These are phyloP conservation scores for Pholis gunnellus DNA, from an alignment of 2,113 vertebrate species.

Conservation along the genomic window DNA sequence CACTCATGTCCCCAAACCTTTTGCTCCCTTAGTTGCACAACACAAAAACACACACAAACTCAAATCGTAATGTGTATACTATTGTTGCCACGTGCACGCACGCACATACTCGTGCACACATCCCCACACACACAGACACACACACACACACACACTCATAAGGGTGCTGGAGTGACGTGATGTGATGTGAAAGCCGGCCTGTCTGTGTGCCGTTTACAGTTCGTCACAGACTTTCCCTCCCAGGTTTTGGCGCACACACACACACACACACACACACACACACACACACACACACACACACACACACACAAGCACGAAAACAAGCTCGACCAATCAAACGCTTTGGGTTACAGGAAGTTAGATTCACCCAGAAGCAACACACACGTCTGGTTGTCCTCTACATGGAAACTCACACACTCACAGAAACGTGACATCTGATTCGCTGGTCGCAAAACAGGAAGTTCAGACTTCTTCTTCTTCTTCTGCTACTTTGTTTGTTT, in stretches of 20 bases:
- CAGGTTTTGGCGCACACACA: constrained; percentile 6
- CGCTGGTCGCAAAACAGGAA: constrained; percentile 3
- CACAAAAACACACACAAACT: constrained; percentile 35
- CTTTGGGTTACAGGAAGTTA: constrained; percentile 4
- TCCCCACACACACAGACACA: constrained; percentile 35
- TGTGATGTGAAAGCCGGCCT: constrained; percentile 68
- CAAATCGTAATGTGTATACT: neutral
- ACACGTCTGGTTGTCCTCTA: neutral
- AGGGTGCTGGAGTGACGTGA: constrained; percentile 44
- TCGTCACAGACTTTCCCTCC: constrained; percentile 29
- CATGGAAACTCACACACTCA: neutral
- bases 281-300: too few species aligned
- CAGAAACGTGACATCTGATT: neutral
- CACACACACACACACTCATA: constrained; percentile 26
- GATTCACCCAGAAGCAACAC: constrained; percentile 3
- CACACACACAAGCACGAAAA: neutral
- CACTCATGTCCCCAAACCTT: constrained; percentile 43
- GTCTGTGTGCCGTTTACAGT: constrained; percentile 58
- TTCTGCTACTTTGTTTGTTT: neutral
- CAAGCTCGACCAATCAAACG: constrained; percentile 31
- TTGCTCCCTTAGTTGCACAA: constrained; percentile 28
- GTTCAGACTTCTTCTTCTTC: constrained; percentile 13
- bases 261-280: neutral
- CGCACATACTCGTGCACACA: constrained; percentile 10
- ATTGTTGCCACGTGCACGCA: constrained; percentile 27